Evolutionary conservation across 2,888 invertebrate species (phyloP), one percentile per base, ranked within the genome.

Genomic region (Cheilosia vulpina): DNA sequence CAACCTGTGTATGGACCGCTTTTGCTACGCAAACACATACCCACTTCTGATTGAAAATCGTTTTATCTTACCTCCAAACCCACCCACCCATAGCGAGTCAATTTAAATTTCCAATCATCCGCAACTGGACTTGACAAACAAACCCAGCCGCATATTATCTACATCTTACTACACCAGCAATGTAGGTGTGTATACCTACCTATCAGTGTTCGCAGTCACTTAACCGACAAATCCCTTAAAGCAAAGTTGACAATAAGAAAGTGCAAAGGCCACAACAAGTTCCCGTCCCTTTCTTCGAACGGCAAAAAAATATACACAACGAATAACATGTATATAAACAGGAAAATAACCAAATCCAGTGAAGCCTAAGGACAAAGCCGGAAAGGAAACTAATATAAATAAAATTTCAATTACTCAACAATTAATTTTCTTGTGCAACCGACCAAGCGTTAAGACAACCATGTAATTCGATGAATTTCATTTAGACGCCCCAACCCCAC

Each of bases 371-470:
- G 81, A 85, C 82, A 66, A 78, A 77, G 81, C 81, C 87, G 87
- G 88, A 89, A 89, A 90, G 91, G 90, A 91, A 91, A 91, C 91
- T 90, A 90, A 91, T 91, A 91, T 92, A 91, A 91, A 91, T 91
- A 91, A 91, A 91, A 92, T 91, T 92, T 91, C 92, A 92, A 92
- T 92, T 92, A 92, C 90, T 92, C 91, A 92, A 91, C 92, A 92
- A 92, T 92, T 92, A 92, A 92, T 92, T 92, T 90, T 92, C 90
- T 90, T 90, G 90, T 89, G 89, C 89, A 90, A 88, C 89, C 91
- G 90, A 69, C 90, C 90, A 90, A 89, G 90, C 91, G 90, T 91
- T 90, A 91, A 90, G 89, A 89, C 87, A 87, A 82, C 87, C 87
- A 77, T 85, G 87, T 87, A 87, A 87, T 87, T 87, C 87, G 85